These are phyloP conservation scores for Mohoua ochrocephala DNA, from an alignment of 2,113 vertebrate genomes.

Conservation along the genomic window DNA sequence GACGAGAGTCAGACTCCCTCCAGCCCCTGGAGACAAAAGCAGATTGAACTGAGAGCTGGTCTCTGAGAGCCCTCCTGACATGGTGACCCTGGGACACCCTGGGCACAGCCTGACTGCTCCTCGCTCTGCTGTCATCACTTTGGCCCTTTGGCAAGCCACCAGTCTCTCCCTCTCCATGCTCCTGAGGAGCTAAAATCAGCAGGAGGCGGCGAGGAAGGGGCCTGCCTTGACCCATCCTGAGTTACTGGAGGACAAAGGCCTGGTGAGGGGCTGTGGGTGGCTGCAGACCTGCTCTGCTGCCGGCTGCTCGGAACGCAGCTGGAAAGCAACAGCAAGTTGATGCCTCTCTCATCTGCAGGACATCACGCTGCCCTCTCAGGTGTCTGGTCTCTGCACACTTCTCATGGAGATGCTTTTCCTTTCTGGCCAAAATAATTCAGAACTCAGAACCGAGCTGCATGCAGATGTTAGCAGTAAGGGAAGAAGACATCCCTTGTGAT, in stretches of 20 bases:
- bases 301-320: fast-evolving
- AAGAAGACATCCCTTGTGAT: neutral
- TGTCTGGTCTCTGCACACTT: neutral
- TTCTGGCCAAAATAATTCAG: neutral
- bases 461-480: neutral
- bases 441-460: neutral
- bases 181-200: neutral
- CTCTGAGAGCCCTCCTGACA: fast-evolving
- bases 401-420: neutral
- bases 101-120: neutral
- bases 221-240: neutral
- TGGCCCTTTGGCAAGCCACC: neutral
- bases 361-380: fast-evolving
- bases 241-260: neutral
- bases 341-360: neutral
- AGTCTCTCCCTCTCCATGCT: neutral
- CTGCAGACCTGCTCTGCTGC: neutral
- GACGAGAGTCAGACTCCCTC: neutral
- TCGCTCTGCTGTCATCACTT: neutral
- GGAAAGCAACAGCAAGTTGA: fast-evolving
- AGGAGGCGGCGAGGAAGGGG: neutral
- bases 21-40: neutral
- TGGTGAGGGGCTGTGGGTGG: fast-evolving
- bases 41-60: neutral
- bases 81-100: neutral